A percentile compares a stretch with the other conserved stretches of the same genome.
Conservation (phyloP, 2,113 vertebrate genomes). For the Canis aureus region DNA sequence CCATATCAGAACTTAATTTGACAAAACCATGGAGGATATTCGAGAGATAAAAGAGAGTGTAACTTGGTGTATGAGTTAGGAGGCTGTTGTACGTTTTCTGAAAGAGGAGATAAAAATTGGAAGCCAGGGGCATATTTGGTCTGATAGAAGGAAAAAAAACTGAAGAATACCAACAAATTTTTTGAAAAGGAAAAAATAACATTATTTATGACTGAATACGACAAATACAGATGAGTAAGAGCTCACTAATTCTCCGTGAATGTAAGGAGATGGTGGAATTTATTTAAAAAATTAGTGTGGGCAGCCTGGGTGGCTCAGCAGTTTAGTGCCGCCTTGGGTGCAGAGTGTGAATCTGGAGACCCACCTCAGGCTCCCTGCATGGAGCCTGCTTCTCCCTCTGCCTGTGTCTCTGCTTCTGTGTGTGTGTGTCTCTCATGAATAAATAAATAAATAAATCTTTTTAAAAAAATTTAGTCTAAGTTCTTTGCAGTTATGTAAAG, state of each 20-base stretch:
- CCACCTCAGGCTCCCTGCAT: too few relatives aligned
- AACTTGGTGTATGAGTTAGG: not conserved
- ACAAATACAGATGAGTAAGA: not conserved
- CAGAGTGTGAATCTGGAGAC: too few relatives aligned
- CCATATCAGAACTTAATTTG: not conserved
- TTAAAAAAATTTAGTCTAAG: not conserved
- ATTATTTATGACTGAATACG: not conserved
- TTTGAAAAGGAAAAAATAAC: not conserved
- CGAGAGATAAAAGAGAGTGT: not conserved
- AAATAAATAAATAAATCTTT: too few relatives aligned
- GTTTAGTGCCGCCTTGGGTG: too few relatives aligned
- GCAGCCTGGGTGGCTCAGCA: too few relatives aligned
- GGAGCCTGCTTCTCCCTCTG: too few relatives aligned
- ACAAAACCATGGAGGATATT: not conserved
- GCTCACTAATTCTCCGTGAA: not conserved
- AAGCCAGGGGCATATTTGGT: fast-evolving
- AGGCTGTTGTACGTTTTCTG: not conserved
- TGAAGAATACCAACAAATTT: not conserved
- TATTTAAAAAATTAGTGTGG: not conserved
- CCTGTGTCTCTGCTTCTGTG: too few relatives aligned
- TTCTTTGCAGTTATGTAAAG: not conserved
- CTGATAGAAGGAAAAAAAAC: not conserved
- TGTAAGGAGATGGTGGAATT: not conserved
- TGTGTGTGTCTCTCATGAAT: too few relatives aligned
- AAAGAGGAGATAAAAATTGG: not conserved